These are phyloP conservation scores for Drosophila longiperda DNA, from an alignment of 2,888 invertebrate genomes.

Conservation along the genomic window DNA sequence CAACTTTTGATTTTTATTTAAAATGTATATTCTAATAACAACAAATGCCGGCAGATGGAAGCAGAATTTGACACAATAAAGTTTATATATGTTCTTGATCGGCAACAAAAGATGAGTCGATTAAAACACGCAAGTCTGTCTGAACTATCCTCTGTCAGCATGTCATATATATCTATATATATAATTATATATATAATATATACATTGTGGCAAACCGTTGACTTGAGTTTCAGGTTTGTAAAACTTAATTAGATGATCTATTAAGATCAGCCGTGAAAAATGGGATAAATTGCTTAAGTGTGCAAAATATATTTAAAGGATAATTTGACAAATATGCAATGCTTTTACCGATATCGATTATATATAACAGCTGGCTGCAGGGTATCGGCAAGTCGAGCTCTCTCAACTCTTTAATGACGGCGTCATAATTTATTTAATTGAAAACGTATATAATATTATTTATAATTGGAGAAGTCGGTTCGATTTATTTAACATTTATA, in stretches of 20 bases:
- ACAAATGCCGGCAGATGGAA: too few relatives aligned
- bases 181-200: neutral
- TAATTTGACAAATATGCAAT: neutral
- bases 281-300: neutral
- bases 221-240: too few relatives aligned
- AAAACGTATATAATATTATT: neutral
- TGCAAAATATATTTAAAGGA: neutral
- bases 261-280: neutral
- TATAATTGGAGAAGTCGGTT: neutral
- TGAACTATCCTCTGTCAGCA: neutral
- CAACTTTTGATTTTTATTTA: neutral
- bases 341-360: neutral
- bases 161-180: neutral
- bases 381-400: neutral
- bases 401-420: neutral
- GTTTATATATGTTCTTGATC: neutral
- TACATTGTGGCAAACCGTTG: too few relatives aligned
- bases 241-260: too few relatives aligned
- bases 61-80: neutral
- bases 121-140: neutral
- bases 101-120: neutral
- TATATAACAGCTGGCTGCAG: neutral
- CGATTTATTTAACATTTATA: neutral
- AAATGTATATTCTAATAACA: neutral
- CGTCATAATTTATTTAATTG: neutral